phyloP scores from a whole-genome alignment of 2,113 vertebrate species.

The Tyrannus savana region DNA sequence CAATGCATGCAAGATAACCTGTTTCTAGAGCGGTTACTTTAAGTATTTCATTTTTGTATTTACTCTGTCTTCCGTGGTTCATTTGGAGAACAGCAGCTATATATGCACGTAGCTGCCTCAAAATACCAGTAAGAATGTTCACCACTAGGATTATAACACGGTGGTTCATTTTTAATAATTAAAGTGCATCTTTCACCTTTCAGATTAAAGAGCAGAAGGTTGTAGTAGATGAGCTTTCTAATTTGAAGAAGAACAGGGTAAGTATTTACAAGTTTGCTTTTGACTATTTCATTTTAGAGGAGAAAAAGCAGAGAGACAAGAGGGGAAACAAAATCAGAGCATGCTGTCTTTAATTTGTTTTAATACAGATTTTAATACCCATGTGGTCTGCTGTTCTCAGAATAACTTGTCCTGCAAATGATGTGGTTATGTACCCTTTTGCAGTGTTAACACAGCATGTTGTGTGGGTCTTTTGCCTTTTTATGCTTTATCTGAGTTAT shows the following conservation, averaged over 20 bases:
- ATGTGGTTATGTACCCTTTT: neutral
- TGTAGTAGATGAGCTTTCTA: conserved; percentile 91
- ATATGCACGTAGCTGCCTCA: neutral
- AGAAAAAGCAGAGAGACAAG: neutral
- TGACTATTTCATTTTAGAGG: neutral
- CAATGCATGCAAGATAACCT: neutral
- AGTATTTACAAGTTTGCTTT: conserved; percentile 40
- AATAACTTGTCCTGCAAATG: neutral
- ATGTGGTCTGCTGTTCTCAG: neutral
- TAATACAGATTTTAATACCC: neutral
- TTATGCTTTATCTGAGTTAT: neutral
- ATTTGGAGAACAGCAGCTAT: neutral
- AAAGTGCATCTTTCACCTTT: neutral
- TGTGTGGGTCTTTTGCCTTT: neutral
- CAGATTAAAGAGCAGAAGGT: conserved; percentile 94
- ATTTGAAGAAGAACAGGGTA: conserved; percentile 91
- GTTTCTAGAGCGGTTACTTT: neutral
- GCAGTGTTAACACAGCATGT: neutral
- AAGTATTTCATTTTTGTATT: neutral
- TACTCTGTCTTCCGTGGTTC: neutral
- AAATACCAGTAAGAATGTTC: neutral
- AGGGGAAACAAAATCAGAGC: neutral
- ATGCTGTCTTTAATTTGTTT: neutral
- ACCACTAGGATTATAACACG: neutral
- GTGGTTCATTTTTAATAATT: neutral